Evolutionary conservation across 1,140 invertebrate genomes (phyloP).

Genomic region (Drosophila watanabei): DNA sequence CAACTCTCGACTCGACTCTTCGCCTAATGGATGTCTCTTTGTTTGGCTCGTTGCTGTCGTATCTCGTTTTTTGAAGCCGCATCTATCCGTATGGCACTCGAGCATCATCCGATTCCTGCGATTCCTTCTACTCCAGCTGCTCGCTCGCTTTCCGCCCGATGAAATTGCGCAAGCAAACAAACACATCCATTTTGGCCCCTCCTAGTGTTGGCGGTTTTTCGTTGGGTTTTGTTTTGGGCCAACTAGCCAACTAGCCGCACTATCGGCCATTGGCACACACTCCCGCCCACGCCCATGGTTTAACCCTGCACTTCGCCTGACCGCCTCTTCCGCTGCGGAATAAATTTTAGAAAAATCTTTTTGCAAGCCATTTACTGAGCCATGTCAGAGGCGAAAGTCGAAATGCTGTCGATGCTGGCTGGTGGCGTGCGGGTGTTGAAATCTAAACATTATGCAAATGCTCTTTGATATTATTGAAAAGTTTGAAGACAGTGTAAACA

Average conservation of each 20-base stretch:
- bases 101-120: slow-evolving; percentile 33
- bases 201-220: slow-evolving; percentile 27
- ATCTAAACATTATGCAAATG: slow-evolving; percentile 55
- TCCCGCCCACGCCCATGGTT: slow-evolving; percentile 8
- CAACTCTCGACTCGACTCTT: slow-evolving; percentile 30
- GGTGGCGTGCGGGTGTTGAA: slow-evolving; percentile 24
- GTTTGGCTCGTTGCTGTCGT: slow-evolving; percentile 64
- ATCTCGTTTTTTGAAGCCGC: slow-evolving; percentile 76
- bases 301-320: slow-evolving; percentile 15
- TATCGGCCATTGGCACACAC: slow-evolving; percentile 64
- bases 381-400: slow-evolving; percentile 43
- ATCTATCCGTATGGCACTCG: slow-evolving; percentile 47
- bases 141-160: slow-evolving; percentile 16
- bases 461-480: slow-evolving; percentile 50
- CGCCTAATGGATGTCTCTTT: slow-evolving; percentile 68
- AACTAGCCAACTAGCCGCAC: slow-evolving; percentile 43
- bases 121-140: background rate
- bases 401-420: slow-evolving; percentile 20
- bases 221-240: slow-evolving; percentile 41
- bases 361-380: slow-evolving; percentile 44
- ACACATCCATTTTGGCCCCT: slow-evolving; percentile 55
- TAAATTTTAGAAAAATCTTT: slow-evolving; percentile 54
- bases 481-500: slow-evolving; percentile 45
- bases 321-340: slow-evolving; percentile 21
- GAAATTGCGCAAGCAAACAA: slow-evolving; percentile 74